phyloP scores from a whole-genome alignment of 2,888 invertebrate genomes.

The Alviniconcha strummeri region DNA sequence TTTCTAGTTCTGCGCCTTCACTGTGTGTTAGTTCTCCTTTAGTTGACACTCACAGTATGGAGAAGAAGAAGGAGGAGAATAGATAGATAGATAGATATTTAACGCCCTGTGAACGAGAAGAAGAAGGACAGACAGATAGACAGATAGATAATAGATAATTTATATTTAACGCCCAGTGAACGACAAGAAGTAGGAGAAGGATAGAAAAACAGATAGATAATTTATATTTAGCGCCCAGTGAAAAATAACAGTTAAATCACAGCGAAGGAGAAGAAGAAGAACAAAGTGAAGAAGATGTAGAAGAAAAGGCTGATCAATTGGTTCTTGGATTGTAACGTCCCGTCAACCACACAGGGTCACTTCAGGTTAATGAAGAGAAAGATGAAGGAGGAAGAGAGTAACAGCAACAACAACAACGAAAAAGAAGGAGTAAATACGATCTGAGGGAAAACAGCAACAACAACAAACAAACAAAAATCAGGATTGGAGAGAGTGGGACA shows the following conservation, averaged over 20 bases:
- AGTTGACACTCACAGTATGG: too few species aligned
- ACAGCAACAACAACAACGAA: conserved; percentile 5
- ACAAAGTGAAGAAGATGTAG: not conserved
- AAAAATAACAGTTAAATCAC: not conserved
- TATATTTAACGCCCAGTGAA: not conserved
- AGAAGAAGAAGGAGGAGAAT: too few species aligned
- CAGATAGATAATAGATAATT: not conserved
- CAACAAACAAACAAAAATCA: not conserved
- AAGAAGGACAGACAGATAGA: not conserved
- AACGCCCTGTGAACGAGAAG: too few species aligned
- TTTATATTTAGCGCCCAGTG: not conserved
- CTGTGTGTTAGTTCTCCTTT: too few species aligned
- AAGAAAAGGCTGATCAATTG: not conserved
- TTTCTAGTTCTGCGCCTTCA: too few species aligned
- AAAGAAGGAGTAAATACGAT: not conserved
- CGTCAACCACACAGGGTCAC: not conserved
- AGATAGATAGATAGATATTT: too few species aligned
- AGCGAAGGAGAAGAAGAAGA: not conserved
- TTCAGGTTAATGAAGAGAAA: not conserved
- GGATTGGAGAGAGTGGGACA: too few species aligned
- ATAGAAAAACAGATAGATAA: not conserved
- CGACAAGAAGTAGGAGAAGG: not conserved
- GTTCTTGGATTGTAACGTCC: too few species aligned
- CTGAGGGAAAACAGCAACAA: not conserved
- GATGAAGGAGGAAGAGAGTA: not conserved